phyloP scores from a whole-genome alignment of 2,113 vertebrate species.

The Sturnira hondurensis region DNA sequence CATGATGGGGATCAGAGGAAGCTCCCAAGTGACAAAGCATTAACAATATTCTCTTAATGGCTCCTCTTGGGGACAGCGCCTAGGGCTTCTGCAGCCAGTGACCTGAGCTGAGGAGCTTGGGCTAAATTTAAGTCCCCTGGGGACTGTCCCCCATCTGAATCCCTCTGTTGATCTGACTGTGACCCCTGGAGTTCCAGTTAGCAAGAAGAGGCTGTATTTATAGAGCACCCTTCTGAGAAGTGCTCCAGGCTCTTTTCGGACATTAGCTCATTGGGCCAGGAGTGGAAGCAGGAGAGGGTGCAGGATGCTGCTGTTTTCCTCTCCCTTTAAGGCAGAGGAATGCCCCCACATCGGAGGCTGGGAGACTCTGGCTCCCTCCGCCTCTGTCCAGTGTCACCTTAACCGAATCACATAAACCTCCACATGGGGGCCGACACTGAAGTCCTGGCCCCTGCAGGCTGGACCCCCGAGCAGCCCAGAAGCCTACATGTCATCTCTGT shows the following conservation, averaged over 20 bases:
- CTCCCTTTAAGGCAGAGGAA: slow-evolving; percentile 31
- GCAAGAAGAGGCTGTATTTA: slow-evolving; percentile 34
- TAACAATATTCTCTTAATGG: neutral
- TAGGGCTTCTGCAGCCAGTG: neutral
- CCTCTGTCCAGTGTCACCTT: neutral
- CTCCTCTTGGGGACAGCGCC: neutral
- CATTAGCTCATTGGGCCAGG: slow-evolving; percentile 23
- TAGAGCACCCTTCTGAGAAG: slow-evolving; percentile 47
- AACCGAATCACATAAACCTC: neutral
- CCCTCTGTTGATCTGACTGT: neutral
- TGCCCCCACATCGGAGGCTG: neutral
- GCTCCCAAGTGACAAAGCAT: neutral
- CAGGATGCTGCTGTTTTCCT: neutral
- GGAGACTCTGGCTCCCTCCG: neutral
- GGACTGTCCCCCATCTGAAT: neutral
- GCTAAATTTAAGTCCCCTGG: slow-evolving; percentile 9
- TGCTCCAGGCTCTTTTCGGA: neutral
- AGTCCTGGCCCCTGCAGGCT: neutral
- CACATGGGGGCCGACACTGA: neutral
- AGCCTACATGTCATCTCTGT: neutral
- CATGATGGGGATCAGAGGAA: neutral
- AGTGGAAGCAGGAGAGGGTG: neutral
- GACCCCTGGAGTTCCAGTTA: neutral
- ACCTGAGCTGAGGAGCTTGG: neutral
- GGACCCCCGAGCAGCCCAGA: neutral